Evolutionary conservation across 1,140 invertebrate genomes (phyloP).

Genomic region (Cherax destructor): DNA sequence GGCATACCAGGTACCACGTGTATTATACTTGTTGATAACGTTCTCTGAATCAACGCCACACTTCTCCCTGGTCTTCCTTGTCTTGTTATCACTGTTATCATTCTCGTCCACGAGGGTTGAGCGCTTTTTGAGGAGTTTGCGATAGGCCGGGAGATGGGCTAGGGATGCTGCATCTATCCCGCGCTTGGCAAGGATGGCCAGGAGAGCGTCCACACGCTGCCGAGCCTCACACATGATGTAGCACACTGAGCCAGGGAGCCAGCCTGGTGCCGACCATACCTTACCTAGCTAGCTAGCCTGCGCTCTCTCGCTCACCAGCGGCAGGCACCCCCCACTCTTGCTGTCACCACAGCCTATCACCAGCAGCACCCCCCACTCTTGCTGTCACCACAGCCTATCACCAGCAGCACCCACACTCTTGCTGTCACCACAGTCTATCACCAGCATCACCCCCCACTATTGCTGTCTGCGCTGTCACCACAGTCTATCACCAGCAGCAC

Average conservation of each 20-base stretch:
- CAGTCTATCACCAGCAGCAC: too few species aligned
- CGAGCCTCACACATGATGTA: conserved; percentile 39
- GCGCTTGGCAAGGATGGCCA: conserved; percentile 44
- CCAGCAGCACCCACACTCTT: too few species aligned
- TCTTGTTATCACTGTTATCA: conserved; percentile 8
- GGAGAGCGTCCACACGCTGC: conserved; percentile 44
- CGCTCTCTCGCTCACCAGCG: background rate
- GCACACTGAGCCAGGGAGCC: conserved; percentile 3
- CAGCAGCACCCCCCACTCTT: background rate
- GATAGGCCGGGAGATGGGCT: conserved; percentile 32
- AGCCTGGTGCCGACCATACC: background rate
- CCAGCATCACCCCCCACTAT: too few species aligned
- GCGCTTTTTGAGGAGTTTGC: conserved; percentile 42
- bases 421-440: too few species aligned
- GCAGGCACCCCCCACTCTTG: background rate
- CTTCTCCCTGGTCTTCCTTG: background rate
- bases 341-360: background rate
- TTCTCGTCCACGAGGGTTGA: conserved; percentile 17
- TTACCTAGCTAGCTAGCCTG: background rate
- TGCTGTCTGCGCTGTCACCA: too few species aligned
- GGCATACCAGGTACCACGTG: conserved; percentile 38
- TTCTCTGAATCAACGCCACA: background rate
- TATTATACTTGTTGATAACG: background rate
- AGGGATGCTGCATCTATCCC: conserved; percentile 42
- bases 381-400: too few species aligned